Evolutionary conservation across 2,113 vertebrate genomes (phyloP).

Genomic region (Clupea harengus): DNA sequence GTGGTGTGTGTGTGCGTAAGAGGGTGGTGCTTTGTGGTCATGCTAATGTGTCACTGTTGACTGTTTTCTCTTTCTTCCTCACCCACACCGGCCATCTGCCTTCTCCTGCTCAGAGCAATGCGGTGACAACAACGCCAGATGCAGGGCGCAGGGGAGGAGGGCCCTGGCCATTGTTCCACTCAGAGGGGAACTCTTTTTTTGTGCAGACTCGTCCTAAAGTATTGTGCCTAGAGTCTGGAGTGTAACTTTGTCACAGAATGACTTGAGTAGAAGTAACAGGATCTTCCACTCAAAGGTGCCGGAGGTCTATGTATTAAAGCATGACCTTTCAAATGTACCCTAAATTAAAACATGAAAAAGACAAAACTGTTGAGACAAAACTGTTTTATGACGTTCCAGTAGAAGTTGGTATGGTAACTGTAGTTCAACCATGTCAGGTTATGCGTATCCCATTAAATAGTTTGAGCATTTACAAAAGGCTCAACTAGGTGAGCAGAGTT

Average conservation of each 20-base stretch:
- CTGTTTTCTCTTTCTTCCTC: slow-evolving; percentile 8
- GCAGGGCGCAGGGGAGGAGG: background rate
- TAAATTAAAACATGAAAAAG: too few relatives aligned
- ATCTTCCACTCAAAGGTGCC: background rate
- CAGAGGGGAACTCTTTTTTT: background rate
- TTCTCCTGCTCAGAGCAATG: background rate
- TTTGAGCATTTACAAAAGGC: too few relatives aligned
- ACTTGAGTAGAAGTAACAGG: background rate
- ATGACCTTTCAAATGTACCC: background rate
- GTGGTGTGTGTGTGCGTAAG: background rate
- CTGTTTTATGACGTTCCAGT: background rate
- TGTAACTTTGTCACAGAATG: background rate
- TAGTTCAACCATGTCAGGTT: too few relatives aligned
- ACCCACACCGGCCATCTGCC: slow-evolving; percentile 24
- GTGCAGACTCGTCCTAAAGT: background rate
- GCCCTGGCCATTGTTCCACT: background rate
- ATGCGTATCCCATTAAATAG: too few relatives aligned
- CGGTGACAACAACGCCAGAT: background rate
- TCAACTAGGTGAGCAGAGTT: too few relatives aligned
- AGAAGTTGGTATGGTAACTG: too few relatives aligned
- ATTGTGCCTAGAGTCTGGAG: background rate
- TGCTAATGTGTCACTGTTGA: slow-evolving; percentile 35
- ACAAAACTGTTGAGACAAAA: background rate
- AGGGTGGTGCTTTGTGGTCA: slow-evolving; percentile 19
- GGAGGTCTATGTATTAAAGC: background rate